Evolutionary conservation across 2,888 invertebrate genomes (phyloP).

Genomic region (Amiota communis): DNA sequence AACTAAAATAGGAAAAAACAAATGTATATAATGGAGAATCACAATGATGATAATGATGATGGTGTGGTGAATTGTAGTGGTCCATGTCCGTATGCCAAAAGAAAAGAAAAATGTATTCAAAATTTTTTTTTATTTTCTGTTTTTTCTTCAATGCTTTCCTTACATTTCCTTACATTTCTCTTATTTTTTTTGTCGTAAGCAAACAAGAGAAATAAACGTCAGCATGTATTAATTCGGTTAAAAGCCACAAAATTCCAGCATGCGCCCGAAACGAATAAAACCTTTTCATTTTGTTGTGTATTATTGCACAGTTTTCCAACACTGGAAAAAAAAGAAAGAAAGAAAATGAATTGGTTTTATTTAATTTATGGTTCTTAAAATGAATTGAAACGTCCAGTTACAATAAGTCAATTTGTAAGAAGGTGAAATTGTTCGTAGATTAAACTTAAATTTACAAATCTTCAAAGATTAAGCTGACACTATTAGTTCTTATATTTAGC

Average conservation of each 20-base stretch:
- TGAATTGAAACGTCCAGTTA: no score
- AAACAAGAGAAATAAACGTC: not conserved
- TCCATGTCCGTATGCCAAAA: not conserved
- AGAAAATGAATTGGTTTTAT: no score
- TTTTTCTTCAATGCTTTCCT: not conserved
- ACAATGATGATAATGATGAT: not conserved
- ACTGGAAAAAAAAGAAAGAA: no score
- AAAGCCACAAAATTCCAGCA: constrained; percentile 4
- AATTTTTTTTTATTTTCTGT: not conserved
- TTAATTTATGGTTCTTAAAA: no score
- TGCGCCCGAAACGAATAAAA: not conserved
- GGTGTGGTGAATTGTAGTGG: not conserved
- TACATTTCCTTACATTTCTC: not conserved
- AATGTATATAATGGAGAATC: not conserved
- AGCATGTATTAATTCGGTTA: constrained; percentile 8
- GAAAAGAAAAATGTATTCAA: not conserved
- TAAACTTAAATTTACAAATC: no score
- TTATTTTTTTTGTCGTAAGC: not conserved
- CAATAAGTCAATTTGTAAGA: no score
- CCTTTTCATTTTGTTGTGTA: no score
- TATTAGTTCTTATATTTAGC: no score
- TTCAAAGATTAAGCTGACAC: no score
- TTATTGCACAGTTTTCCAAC: no score
- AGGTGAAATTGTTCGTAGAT: no score
- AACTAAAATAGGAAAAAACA: constrained; percentile 1